Evolutionary conservation across 35 echinoderm and acorn worm genomes (phyloP), one percentile per base, ranked within the genome.

Genomic region (Acanthaster planci): DNA sequence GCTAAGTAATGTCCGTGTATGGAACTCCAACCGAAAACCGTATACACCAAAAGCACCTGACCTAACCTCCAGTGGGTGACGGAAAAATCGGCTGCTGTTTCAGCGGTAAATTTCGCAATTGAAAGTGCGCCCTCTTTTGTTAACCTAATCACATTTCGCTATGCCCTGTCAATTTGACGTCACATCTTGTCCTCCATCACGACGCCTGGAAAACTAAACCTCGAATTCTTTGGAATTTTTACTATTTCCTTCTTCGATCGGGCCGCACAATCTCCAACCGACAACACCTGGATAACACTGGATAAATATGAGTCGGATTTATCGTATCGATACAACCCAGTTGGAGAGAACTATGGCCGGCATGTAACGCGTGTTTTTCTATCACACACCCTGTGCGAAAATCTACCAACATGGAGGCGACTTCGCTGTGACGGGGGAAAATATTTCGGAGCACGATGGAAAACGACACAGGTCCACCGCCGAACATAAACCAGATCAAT

Each of bases 401-500:
- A 27, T 15, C 9, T 26, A 2, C 64, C 22, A 72, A 19, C 30
- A 72, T 72, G 64, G 64, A 19, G 64, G 26, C 64, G 64, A 72
- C 23, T 12, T 72, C 64, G 34, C 64, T 72, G 64, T 72, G 64
- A 72, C 64, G 64, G 64, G 34, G 14, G 30, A 72, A 72, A 72
- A 72, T 72, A 26, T 35, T 29, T 26, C 64, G 30, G 29, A 26
- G 23, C 64, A 72, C 64, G 79, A 99, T 99, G 96, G 96, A 99
- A 77, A 93, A 93, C 86, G 92, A 90, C 55, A 84, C 92, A 86
- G 96, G 96, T 91, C 86, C 89, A 81, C 76, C 91, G 80, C 96
- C 91, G 87, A 93, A 99, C 76, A 84, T 93, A 32, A 91, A 87
- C 83, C 96, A 99, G 92, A 57, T 99, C 39, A 99, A 99, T 99